These are phyloP conservation scores for Oreochromis mossambicus DNA, from an alignment of 2,797 vertebrate species.

Conservation along the genomic window DNA sequence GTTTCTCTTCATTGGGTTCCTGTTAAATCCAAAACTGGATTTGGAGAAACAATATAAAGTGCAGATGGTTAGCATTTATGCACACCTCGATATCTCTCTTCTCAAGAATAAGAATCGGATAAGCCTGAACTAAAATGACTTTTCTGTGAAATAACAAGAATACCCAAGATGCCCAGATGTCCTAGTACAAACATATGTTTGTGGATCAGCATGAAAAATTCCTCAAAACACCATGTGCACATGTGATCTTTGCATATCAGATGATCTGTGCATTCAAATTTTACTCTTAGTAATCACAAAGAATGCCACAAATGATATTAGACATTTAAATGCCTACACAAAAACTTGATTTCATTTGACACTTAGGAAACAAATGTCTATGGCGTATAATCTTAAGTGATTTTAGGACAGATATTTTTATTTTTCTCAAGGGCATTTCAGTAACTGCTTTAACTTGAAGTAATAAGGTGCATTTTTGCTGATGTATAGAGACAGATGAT, in stretches of 20 bases:
- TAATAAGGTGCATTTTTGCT: not conserved
- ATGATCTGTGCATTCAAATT: not conserved
- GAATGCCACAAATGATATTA: not conserved
- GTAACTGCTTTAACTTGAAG: not conserved
- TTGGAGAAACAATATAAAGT: not conserved
- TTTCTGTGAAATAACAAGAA: not conserved
- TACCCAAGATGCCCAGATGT: not conserved
- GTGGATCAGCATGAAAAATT: not conserved
- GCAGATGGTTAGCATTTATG: not conserved
- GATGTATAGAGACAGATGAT: not conserved
- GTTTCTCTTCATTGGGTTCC: not conserved
- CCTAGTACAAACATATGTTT: not conserved
- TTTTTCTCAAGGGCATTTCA: not conserved
- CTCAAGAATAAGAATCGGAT: not conserved
- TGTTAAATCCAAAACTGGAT: not conserved
- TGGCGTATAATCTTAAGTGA: not conserved
- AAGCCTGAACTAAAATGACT: not conserved
- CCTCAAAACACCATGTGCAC: not conserved
- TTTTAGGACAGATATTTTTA: not conserved
- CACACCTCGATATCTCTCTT: not conserved
- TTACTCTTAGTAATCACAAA: not conserved
- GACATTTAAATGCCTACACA: not conserved
- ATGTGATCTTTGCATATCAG: not conserved
- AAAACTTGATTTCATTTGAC: not conserved
- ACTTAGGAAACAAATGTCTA: not conserved